Evolutionary conservation across 2,888 invertebrate species (phyloP).

Genomic region (Empis stercorea): DNA sequence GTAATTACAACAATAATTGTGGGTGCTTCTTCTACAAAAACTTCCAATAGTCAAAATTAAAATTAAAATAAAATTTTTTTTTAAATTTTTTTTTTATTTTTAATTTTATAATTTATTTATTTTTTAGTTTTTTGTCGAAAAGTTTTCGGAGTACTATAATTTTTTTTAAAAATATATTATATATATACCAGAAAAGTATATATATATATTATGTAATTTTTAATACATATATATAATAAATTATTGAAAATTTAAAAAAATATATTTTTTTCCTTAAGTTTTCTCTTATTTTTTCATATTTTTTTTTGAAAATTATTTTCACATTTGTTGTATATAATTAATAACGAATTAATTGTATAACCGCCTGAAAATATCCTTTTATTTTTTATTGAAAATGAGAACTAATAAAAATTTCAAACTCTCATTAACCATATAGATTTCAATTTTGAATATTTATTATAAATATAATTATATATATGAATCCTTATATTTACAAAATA

Average conservation of each 20-base stretch:
- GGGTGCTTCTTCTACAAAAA: neutral
- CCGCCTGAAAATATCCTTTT: no score
- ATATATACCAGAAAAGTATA: no score
- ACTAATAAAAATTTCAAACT: no score
- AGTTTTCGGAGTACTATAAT: neutral
- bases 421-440: no score
- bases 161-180: no score
- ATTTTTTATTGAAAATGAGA: no score
- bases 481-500: no score
- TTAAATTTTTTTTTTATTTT: neutral
- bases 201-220: neutral
- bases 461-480: no score
- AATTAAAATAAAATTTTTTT: neutral
- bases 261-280: neutral
- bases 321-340: no score
- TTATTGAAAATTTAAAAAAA: neutral
- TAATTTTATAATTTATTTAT: neutral
- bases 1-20: neutral
- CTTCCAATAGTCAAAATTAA: neutral
- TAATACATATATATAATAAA: neutral
- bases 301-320: neutral
- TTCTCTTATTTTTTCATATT: neutral
- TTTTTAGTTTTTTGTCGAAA: neutral
- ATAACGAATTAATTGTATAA: no score
- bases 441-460: no score